These are phyloP conservation scores for Bradypodion ventrale DNA, from an alignment of 2,797 vertebrate genomes.

Conservation along the genomic window DNA sequence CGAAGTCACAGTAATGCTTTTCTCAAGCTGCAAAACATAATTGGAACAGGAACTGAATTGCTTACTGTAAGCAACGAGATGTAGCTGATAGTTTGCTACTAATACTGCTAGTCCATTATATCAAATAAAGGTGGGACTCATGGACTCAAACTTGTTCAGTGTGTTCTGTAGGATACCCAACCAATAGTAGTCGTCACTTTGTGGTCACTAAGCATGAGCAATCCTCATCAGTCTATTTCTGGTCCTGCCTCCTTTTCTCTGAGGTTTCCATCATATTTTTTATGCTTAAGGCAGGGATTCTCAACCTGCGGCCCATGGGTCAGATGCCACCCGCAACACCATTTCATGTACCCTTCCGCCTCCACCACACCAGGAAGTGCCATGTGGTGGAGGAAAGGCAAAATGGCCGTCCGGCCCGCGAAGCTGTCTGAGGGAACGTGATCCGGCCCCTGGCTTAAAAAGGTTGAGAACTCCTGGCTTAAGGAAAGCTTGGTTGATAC, in stretches of 20 bases:
- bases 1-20: slow-evolving; percentile 35
- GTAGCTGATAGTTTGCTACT: slow-evolving; percentile 52
- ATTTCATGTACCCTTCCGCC: too few species aligned
- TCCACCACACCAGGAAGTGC: too few species aligned
- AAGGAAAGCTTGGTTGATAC: background rate
- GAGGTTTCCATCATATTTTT: background rate
- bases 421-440: too few species aligned
- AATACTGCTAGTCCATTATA: slow-evolving; percentile 48
- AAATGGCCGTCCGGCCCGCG: too few species aligned
- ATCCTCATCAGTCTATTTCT: background rate
- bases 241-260: background rate
- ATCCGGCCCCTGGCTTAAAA: too few species aligned
- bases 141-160: background rate
- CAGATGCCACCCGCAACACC: too few species aligned
- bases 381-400: too few species aligned
- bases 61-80: slow-evolving; percentile 47
- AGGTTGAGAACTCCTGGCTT: too few species aligned
- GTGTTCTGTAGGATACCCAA: background rate
- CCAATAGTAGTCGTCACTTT: background rate
- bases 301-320: too few species aligned
- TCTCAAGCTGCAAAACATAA: slow-evolving; percentile 42
- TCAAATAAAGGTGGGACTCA: background rate
- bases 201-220: background rate
- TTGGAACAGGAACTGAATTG: slow-evolving; percentile 55
- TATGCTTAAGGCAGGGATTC: too few species aligned